Evolutionary conservation across 2,797 vertebrate genomes (phyloP), one percentile per base, ranked within the genome.

Genomic region (Luscinia megarhynchos): DNA sequence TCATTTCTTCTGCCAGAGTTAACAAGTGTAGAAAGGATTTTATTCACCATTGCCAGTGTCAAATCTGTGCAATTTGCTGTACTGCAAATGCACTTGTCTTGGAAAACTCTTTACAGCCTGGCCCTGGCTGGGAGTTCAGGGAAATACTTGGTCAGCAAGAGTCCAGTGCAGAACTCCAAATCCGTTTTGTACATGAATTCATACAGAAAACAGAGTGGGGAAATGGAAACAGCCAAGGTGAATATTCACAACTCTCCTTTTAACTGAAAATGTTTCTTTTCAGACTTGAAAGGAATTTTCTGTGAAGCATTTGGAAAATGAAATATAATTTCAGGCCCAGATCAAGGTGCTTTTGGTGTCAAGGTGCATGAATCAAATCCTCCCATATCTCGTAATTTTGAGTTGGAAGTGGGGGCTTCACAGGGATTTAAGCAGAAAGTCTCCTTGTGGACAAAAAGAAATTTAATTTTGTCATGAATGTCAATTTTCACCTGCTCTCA

Each of bases 1-100:
- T 95, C 23, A 20, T 85, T 86, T 76, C 68, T 95, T 93, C 64
- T 45, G 45, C 79, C 48, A 20, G 55, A 79, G 36, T 95, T 95
- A 96, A 95, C 77, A 95, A 70, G 55, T 78, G 67, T 70, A 87
- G 90, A 85, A 91, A 70, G 84, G 53, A n/a, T 79, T 93, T 94
- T 86, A 87, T 85, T 80, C 89, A 67, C 48, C 26, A 55, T 3
- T 76, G 66, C 57, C 54, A 46, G 76, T 48, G 64, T 78, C 68
- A 59, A 74, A 79, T 40, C 74, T 76, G 40, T 76, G 63, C 91
- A 54, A 34, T 38, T 67, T 54, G 64, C 70, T 93, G 89, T 27
- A 54, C 64, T 86, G 81, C 58, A 66, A 83, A 84, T 24, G 26
- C 32, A 41, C 48, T 40, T 75, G 48, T 72, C 21, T 48, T 83